Base-by-base conservation (phyloP, 2,113 vertebrate species). In the Argyrosomus japonicus region DNA sequence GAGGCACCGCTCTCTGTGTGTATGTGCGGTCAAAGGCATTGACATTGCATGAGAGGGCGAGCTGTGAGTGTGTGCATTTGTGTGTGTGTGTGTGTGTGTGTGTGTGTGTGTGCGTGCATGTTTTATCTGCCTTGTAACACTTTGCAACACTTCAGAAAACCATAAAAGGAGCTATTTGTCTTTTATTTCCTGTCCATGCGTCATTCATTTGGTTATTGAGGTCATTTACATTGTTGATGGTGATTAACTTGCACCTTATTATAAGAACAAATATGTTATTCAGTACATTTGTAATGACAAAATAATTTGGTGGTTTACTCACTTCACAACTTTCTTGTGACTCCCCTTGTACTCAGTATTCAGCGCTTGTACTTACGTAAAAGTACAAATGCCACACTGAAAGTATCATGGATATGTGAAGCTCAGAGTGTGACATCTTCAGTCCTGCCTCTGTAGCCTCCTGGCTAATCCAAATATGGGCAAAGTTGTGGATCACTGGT, bases 1-100 rank as follows among this genome's bases (percentile, higher is more conserved):
- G 85, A 80, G 83, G 85, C 64, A n/a, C 78, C 17, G 50, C 88
- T 88, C 56, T 78, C 40, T 74, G 51, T 78, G 53, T 85, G 81
- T 72, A 25, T 85, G 79, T 68, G 76, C 64, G 29, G 56, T 71
- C 69, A 50, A 27, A 76, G 64, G 56, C 62, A 67, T 21, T 73
- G 62, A 61, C 54, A 77, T 75, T 68, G 75, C 45, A 40, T 69
- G 68, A 64, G 70, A 82, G 17, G 18, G 63, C 3, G 56, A 51
- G 61, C 78, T 67, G 53, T 45, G 25, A 15, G 25, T 67, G 64
- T 27, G 4, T 51, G 14, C 1, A 4, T 14, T 40, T 40, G 67
- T 60, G 57, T 53, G 48, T 54, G 58, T 40, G 67, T 60, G 57
- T 53, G 48, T 54, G 58, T 32, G 8, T 60, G 65, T 27, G 45